Evolutionary conservation across 2,888 invertebrate species (phyloP).

Genomic region (Polyploca ridens): DNA sequence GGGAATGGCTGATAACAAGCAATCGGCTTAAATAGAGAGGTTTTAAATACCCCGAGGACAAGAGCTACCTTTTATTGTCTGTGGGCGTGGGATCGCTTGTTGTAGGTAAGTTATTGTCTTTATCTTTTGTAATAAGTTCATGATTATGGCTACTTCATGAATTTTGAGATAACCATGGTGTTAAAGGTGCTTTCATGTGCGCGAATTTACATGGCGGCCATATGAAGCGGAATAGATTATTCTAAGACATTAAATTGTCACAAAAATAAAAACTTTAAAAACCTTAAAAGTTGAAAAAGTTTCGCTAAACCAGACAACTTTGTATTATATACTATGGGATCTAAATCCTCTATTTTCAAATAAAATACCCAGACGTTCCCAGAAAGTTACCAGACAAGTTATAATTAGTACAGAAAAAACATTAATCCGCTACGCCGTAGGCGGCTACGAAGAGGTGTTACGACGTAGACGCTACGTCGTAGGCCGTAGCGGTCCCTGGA

Average conservation of each 20-base stretch:
- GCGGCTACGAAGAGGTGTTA: constrained; percentile 25
- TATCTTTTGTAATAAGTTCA: no score
- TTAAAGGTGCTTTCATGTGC: no score
- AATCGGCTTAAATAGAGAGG: constrained; percentile 3
- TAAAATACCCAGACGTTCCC: background rate
- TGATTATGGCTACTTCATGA: no score
- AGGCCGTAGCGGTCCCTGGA: constrained; percentile 25
- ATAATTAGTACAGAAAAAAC: background rate
- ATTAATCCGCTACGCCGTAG: constrained; percentile 37
- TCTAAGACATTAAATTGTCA: no score
- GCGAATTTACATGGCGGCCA: no score
- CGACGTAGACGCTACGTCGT: constrained; percentile 27
- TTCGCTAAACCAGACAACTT: no score
- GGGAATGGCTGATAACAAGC: background rate
- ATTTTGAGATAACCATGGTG: no score
- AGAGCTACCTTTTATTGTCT: background rate
- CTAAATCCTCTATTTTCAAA: no score
- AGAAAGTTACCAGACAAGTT: constrained; percentile 1
- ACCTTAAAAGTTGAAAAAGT: no score
- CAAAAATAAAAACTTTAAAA: no score
- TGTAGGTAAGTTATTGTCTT: background rate
- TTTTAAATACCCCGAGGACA: background rate
- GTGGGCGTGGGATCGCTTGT: background rate
- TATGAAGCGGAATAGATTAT: no score
- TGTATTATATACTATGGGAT: no score